phyloP scores from a whole-genome alignment of 2,113 vertebrate species.

The Promerops cafer region DNA sequence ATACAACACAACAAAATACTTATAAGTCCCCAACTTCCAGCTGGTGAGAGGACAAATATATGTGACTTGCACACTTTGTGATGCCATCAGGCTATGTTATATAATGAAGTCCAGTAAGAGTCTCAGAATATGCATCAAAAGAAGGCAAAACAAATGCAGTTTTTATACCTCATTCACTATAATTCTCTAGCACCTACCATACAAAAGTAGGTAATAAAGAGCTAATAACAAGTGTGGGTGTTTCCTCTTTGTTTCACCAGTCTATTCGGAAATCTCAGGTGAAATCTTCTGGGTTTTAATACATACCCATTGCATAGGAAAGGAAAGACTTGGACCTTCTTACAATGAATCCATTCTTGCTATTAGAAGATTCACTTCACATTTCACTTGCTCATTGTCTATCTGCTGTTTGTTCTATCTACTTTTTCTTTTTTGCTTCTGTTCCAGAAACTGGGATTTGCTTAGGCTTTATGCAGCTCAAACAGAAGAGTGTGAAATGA shows the following conservation, averaged over 20 bases:
- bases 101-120: background rate
- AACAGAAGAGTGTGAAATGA: background rate
- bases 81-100: background rate
- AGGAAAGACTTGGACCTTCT: background rate
- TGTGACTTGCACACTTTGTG: background rate
- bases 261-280: background rate
- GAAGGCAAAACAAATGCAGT: background rate
- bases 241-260: background rate
- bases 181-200: background rate
- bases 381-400: background rate
- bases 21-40: background rate
- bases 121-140: background rate
- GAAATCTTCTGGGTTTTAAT: background rate
- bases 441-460: background rate
- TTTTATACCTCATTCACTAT: background rate
- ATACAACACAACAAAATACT: background rate
- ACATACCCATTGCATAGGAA: background rate
- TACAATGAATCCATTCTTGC: background rate
- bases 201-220: background rate
- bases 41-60: background rate
- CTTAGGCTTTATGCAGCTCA: background rate
- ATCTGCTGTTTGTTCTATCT: background rate
- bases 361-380: background rate
- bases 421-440: background rate
- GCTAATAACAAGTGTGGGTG: background rate